Percentiles rank a stretch among this genome's conserved stretches.
These are phyloP conservation scores for Spialia ferax DNA, from an alignment of 2,888 invertebrate species.

Conservation along the genomic window DNA sequence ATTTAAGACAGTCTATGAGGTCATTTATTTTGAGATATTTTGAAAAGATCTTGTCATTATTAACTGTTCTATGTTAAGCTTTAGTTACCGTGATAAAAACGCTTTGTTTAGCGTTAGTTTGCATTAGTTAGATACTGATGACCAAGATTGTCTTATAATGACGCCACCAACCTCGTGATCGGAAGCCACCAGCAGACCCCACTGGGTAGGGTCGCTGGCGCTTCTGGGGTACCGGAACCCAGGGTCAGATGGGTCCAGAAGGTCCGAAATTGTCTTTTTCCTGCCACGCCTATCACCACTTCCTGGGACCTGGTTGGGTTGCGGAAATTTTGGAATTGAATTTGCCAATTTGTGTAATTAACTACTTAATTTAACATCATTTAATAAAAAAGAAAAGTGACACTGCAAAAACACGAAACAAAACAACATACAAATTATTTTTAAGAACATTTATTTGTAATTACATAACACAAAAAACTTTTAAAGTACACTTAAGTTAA, in stretches of 20 bases:
- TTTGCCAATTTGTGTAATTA: slow-evolving; percentile 47
- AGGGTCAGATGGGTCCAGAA: slow-evolving; percentile 48
- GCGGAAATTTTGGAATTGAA: slow-evolving; percentile 49
- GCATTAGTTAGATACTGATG: slow-evolving; percentile 16
- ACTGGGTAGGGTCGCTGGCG: slow-evolving; percentile 59
- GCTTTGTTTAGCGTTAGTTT: slow-evolving; percentile 7
- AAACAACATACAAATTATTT: no score
- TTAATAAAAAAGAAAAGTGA: neutral
- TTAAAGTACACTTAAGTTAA: neutral
- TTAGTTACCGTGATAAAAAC: slow-evolving; percentile 13
- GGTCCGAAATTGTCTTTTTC: slow-evolving; percentile 63
- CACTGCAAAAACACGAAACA: neutral
- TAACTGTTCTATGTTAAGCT: slow-evolving; percentile 24
- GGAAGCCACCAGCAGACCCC: slow-evolving; percentile 64
- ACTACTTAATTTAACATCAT: neutral
- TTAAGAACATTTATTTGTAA: no score
- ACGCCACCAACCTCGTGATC: slow-evolving; percentile 62
- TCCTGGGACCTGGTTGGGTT: slow-evolving; percentile 55
- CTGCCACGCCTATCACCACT: slow-evolving; percentile 70
- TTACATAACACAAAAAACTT: neutral
- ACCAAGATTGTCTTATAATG: slow-evolving; percentile 47
- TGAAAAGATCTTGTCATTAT: slow-evolving; percentile 23
- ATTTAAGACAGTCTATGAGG: slow-evolving; percentile 49
- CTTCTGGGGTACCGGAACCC: slow-evolving; percentile 57
- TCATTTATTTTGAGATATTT: slow-evolving; percentile 34